Evolutionary conservation across 2,113 vertebrate species (phyloP), one percentile per base, ranked within the genome.

Genomic region (Ailuropoda melanoleuca): DNA sequence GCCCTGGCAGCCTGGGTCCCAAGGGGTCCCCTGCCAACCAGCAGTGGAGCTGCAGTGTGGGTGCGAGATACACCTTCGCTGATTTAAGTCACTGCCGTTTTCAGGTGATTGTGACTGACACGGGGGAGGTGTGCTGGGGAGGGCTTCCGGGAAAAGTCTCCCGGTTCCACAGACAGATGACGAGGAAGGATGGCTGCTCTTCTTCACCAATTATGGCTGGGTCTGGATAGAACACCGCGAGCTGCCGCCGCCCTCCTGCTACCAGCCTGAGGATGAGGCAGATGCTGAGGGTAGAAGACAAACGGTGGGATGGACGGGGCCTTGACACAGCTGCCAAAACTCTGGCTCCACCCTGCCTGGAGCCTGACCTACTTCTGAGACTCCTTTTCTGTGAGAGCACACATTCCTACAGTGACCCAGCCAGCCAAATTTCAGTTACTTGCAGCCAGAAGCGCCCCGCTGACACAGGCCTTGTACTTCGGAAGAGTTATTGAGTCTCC

Each of bases 181-280:
- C 12, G 39, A 81, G 77, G 43, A 93, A 75, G 90, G 31, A 78
- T 0, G 37, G 58, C 26, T 78, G 70, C 43, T 55, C 75, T n/a
- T 39, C n/a, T 55, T 53, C 72, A 58, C 55, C 18, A 23, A 26
- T 55, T 43, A 15, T 31, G 72, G 58, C 83, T 2, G 29, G 56
- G 77, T 29, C 29, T 48, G n/a, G 56, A 37, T 0, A 14, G 0
- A 55, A 37, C 37, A 39, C 48, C 64, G 14, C 1, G 8, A 77
- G 53, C 11, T 24, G 31, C 53, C 4, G 21, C 3, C 1, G 31
- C 8, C n/a, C 26, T 46, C 53, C 3, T 6, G 29, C 21, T 9
- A 8, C 3, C 48, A 82, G 95, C 3, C 46, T 24, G 48, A 85
- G 53, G 56, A 31, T 2, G 31, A 68, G 29, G 87, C 31, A 18